Evolutionary conservation across 1,140 invertebrate species (phyloP), one percentile per base, ranked within the genome.

Genomic region (Cepaea nemoralis): DNA sequence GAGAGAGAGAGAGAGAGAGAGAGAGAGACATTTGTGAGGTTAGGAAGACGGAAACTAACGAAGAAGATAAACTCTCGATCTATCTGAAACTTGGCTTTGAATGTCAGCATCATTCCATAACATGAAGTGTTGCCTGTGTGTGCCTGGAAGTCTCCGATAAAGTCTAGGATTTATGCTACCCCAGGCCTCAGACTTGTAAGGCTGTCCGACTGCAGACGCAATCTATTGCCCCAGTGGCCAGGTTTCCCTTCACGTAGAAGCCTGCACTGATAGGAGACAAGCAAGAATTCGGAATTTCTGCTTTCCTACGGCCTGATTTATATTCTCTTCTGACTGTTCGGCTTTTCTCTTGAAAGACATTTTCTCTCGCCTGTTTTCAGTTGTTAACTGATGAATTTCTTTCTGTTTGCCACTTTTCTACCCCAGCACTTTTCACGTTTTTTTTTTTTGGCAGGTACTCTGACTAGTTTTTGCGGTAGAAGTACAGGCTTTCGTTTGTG

Each of bases 221-320:
- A 63, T 63, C 59, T 63, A 63, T 63, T 63, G 59, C 59, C 59
- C 27, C 59, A 31, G 59, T 31, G 59, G 59, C n/a, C 6, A 63
- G 59, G 10, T 63, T 31, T 31, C 59, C 27, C 16, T 16, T 31
- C n/a, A 31, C 27, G 3, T 6, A 31, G 6, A 10, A 55, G 50
- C 50, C 19, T 3, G 50, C 50, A 55, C 22, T 55, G 8, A 55
- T 10, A 55, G 3, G 50, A 24, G 50, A 55, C 50, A 55, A 55
- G 50, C 1, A 55, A 24, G 16, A 24, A 3, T 55, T 10, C 3
- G 50, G 22, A 55, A 55, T 55, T 5, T 55, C n/a, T 55, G 50
- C 22, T 55, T 55, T 24, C 19, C 6, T 10, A 14, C 50, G n/a
- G n/a, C n/a, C 50, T 22, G 50, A 14, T 3, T 45, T 45, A 45